phyloP scores from a whole-genome alignment of 2,888 invertebrate genomes.

The Sclerodermus sp. region DNA sequence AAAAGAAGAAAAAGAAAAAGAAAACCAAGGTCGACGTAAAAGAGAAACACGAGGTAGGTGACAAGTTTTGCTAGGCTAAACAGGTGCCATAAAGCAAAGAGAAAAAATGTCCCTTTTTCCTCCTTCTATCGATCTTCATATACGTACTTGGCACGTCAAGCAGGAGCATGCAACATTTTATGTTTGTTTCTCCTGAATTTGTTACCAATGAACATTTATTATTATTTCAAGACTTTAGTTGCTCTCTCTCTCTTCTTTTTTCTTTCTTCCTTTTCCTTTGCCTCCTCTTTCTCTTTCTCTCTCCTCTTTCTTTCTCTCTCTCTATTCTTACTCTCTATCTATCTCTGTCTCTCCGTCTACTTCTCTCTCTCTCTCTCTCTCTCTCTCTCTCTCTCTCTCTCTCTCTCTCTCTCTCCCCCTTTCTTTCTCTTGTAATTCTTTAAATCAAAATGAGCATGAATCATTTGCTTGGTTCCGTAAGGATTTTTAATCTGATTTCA shows the following conservation, averaged over 20 bases:
- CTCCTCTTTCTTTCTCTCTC: no score
- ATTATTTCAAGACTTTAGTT: conserved; percentile 3
- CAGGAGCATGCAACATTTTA: conserved; percentile 31
- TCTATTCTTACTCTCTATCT: no score
- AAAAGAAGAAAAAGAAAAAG: conserved; percentile 81
- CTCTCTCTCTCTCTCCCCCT: background rate
- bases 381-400: background rate
- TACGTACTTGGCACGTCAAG: conserved; percentile 27
- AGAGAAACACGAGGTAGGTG: conserved; percentile 45
- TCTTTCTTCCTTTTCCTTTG: no score
- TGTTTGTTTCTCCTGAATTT: conserved; percentile 28
- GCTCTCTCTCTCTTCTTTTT: conserved; percentile 1
- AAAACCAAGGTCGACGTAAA: conserved; percentile 66
- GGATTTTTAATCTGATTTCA: conserved; percentile 44
- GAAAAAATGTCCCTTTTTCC: conserved; percentile 8
- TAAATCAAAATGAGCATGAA: conserved; percentile 36
- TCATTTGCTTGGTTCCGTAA: conserved; percentile 46
- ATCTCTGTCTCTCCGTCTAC: conserved; percentile 7
- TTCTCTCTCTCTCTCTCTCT: background rate
- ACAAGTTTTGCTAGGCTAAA: conserved; percentile 7
- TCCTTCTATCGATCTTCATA: conserved; percentile 8
- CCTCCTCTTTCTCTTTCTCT: no score
- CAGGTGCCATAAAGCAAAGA: conserved; percentile 10
- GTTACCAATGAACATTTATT: conserved; percentile 26
- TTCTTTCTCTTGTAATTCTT: no score